Percentiles rank a stretch among this genome's conserved stretches.
phyloP scores from a whole-genome alignment of 2,888 invertebrate species.

The Cephus runcator region DNA sequence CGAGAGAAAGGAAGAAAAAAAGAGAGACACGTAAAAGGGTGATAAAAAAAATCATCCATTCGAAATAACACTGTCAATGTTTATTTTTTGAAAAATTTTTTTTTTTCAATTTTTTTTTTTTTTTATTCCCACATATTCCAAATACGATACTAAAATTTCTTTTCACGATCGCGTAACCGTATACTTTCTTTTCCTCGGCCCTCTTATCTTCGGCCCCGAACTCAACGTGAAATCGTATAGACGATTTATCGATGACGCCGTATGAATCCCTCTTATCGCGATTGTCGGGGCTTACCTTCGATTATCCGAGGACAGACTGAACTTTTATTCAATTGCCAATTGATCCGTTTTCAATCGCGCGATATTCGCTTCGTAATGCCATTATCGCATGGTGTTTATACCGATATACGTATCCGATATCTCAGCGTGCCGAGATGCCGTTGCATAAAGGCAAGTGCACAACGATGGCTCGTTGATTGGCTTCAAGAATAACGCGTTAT shows the following conservation, averaged over 20 bases:
- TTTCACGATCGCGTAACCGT: neutral
- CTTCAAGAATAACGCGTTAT: neutral
- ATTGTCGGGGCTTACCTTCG: slow-evolving; percentile 23
- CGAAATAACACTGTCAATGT: too few relatives aligned
- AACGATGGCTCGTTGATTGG: neutral
- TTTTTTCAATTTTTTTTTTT: too few relatives aligned
- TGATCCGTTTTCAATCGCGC: neutral
- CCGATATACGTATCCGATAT: neutral
- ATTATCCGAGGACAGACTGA: slow-evolving; percentile 38
- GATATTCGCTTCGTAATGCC: neutral
- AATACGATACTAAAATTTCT: neutral
- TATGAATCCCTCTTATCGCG: neutral
- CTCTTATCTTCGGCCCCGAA: neutral
- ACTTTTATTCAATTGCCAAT: slow-evolving; percentile 1
- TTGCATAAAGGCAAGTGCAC: neutral
- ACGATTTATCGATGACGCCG: neutral
- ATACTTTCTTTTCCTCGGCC: neutral
- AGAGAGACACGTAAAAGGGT: too few relatives aligned
- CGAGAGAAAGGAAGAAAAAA: too few relatives aligned
- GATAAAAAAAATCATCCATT: too few relatives aligned
- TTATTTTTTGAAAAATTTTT: too few relatives aligned
- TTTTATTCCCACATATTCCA: neutral
- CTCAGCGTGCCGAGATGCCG: neutral
- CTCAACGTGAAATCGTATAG: neutral
- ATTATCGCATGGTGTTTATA: neutral